Conservation (phyloP, 2,113 vertebrate genomes). For the Nyctibius bracteatus region DNA sequence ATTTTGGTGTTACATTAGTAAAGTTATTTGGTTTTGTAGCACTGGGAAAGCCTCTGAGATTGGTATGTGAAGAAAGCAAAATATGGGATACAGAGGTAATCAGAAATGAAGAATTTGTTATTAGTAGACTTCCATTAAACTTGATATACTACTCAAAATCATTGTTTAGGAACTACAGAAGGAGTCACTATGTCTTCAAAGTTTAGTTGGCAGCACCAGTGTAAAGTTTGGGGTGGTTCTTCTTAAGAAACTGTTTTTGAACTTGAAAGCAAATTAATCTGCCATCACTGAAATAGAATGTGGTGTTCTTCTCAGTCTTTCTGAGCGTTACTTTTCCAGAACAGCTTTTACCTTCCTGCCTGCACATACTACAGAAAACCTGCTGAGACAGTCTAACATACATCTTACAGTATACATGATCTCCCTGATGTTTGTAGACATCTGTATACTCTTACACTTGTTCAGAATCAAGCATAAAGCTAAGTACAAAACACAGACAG, state of each 20-base stretch:
- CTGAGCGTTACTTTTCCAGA: not conserved
- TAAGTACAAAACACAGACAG: not conserved
- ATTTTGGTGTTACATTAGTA: not conserved
- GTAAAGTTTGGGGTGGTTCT: not conserved
- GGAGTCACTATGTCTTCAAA: not conserved
- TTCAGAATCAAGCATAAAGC: not conserved
- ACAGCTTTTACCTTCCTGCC: not conserved
- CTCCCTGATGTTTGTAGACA: not conserved
- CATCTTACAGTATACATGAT: not conserved
- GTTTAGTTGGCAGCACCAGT: not conserved
- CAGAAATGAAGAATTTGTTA: not conserved
- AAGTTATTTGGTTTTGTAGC: not conserved
- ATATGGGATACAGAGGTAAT: not conserved
- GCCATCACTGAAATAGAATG: not conserved
- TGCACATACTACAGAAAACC: not conserved
- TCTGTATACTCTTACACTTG: rapidly evolving
- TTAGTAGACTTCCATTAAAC: not conserved
- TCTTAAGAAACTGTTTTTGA: not conserved
- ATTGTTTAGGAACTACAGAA: not conserved
- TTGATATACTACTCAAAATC: not conserved
- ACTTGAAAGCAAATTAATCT: not conserved
- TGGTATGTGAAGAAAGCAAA: not conserved
- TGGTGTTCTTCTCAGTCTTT: not conserved
- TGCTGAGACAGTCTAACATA: not conserved
- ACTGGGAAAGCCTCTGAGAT: not conserved